Conservation (phyloP, 2,113 vertebrate genomes). For the Psephotus haematonotus region DNA sequence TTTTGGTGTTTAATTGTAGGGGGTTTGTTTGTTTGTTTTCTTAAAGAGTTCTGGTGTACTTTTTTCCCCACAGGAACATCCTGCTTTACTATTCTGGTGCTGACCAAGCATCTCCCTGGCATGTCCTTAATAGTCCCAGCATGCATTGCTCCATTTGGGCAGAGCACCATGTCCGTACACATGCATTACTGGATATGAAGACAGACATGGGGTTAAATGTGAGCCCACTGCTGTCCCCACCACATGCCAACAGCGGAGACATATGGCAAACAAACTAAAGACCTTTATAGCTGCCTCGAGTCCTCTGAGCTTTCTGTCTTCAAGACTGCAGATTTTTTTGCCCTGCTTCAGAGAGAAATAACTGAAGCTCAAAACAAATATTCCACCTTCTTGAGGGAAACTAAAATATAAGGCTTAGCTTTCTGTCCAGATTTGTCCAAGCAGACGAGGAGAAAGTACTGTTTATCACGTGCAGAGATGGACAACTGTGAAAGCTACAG, state of each 20-base stretch:
- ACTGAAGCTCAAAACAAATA: background rate
- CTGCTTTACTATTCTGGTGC: background rate
- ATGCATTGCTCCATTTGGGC: background rate
- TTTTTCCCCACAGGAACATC: background rate
- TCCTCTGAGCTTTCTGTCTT: background rate
- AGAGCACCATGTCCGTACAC: accelerated
- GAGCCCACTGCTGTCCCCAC: background rate
- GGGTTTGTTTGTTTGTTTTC: background rate
- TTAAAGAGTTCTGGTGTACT: background rate
- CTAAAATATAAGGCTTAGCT: background rate
- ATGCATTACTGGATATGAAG: accelerated
- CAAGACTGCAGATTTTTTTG: background rate
- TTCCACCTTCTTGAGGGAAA: background rate
- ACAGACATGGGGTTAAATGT: background rate
- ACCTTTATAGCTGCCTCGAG: background rate
- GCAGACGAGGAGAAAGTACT: background rate
- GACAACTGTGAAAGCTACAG: background rate
- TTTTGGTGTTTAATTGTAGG: background rate
- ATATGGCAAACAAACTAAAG: background rate
- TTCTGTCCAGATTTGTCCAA: background rate
- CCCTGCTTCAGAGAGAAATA: background rate
- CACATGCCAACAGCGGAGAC: accelerated
- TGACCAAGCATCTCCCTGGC: background rate
- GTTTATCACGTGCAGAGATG: background rate
- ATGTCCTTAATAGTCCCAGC: background rate